Base-by-base conservation (phyloP, 1,140 invertebrate species). In the Helicorthomorpha holstii region DNA sequence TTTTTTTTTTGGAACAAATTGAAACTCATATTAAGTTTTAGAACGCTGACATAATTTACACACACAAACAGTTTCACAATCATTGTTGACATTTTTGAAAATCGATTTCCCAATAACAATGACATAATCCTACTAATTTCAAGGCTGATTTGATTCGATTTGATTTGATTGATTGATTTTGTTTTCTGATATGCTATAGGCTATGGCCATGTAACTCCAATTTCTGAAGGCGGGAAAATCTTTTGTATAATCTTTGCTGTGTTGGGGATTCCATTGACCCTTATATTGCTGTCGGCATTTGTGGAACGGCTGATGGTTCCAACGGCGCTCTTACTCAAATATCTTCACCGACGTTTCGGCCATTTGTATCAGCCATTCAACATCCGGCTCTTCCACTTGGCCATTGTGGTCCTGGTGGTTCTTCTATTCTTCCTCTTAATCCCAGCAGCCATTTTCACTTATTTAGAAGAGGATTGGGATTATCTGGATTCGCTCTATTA, bases 401-500 rank as follows among this genome's bases (percentile, higher is more conserved):
- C 66, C 45, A 71, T 83, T 29, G 74, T 87, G 34, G 73, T 68
- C 21, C 27, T 67, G 3, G 59, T 76, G n/a, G 63, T 73, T 26
- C 25, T 72, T 43, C 27, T 68, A 1, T 64, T 85, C 54, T 80
- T 83, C 64, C 71, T 85, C 55, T 59, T 85, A 16, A 65, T 86
- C 12, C 85, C 86, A 7, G 79, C 85, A 1, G 73, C 67, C 1
- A 70, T 85, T 22, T 90, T 88, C 64, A 72, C 78, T 16, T 66
- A 69, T 19, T 60, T 89, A 38, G 86, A 91, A 65, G 75, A 78
- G 0, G 77, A 79, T 14, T 91, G 86, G 87, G 78, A 81, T 63
- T 86, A 77, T 63, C 68, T 89, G 49, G 85, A 90, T 66, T 79
- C 84, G 0, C 73, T 90, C 52, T 90, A 90, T 66, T 89, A 86